Percentiles rank a stretch among this genome's conserved stretches.
Evolutionary conservation across 1,140 invertebrate genomes (phyloP).

Genomic region (Arion vulgaris): DNA sequence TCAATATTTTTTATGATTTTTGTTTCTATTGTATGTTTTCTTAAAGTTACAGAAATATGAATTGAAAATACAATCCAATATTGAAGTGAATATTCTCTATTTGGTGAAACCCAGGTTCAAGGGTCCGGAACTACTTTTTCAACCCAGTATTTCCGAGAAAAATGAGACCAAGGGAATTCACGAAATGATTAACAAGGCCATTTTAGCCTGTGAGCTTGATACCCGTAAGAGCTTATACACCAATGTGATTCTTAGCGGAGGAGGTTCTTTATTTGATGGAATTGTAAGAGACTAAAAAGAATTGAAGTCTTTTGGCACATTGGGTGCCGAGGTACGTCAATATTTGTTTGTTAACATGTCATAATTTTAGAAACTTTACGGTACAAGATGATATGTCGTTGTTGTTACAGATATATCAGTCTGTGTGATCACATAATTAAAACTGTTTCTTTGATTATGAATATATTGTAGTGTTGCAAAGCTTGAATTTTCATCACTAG

Average conservation of each 20-base stretch:
- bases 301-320: neutral
- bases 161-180: neutral
- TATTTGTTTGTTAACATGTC: neutral
- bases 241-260: conserved; percentile 13
- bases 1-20: too few relatives aligned
- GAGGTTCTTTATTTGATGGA: conserved; percentile 19
- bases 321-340: neutral
- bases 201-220: neutral
- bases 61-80: too few relatives aligned
- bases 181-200: neutral
- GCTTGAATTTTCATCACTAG: too few relatives aligned
- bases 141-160: neutral
- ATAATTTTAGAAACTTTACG: neutral
- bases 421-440: too few relatives aligned
- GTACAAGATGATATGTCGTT: too few relatives aligned
- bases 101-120: neutral
- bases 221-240: conserved; percentile 2
- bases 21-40: too few relatives aligned
- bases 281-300: neutral
- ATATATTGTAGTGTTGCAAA: too few relatives aligned
- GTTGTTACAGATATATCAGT: too few relatives aligned
- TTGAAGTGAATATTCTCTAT: too few relatives aligned
- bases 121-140: conserved; percentile 1
- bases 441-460: too few relatives aligned
- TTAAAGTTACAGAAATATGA: too few relatives aligned